phyloP scores from a whole-genome alignment of 23 tunicate species.

The Trididemnum nubilum region DNA sequence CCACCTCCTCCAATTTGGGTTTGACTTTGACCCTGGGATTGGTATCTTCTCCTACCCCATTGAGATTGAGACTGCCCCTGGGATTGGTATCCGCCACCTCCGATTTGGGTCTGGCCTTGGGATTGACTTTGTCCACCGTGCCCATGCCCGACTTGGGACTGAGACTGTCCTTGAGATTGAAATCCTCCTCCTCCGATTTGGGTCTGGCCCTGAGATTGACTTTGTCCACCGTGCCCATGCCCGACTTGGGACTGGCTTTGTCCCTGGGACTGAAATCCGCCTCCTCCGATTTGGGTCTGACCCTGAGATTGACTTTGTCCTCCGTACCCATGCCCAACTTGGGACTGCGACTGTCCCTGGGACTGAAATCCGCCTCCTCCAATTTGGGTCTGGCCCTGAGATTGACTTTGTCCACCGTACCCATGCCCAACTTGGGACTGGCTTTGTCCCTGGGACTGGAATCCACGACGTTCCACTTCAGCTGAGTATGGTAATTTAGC shows the following conservation, averaged over 20 bases:
- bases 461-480: slow-evolving; percentile 18
- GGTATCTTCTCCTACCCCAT: slow-evolving; percentile 6
- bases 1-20: slow-evolving; percentile 28
- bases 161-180: slow-evolving; percentile 5
- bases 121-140: slow-evolving; percentile 36
- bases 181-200: neutral
- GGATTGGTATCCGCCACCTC: slow-evolving; percentile 3
- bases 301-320: slow-evolving; percentile 30
- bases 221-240: no score
- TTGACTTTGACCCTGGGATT: slow-evolving; percentile 37
- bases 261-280: slow-evolving; percentile 33
- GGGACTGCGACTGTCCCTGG: slow-evolving; percentile 33
- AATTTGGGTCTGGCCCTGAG: slow-evolving; percentile 29
- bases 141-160: slow-evolving; percentile 31
- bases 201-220: no score
- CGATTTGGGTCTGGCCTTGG: no score
- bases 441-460: slow-evolving; percentile 29
- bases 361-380: slow-evolving; percentile 33
- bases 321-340: slow-evolving; percentile 12
- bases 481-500: neutral
- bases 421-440: slow-evolving; percentile 24
- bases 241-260: no score
- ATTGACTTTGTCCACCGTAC: slow-evolving; percentile 13
- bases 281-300: slow-evolving; percentile 23
- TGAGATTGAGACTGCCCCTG: slow-evolving; percentile 27